These are phyloP conservation scores for Benitochromis conjunctus DNA, from an alignment of 2,113 vertebrate species.

Conservation along the genomic window DNA sequence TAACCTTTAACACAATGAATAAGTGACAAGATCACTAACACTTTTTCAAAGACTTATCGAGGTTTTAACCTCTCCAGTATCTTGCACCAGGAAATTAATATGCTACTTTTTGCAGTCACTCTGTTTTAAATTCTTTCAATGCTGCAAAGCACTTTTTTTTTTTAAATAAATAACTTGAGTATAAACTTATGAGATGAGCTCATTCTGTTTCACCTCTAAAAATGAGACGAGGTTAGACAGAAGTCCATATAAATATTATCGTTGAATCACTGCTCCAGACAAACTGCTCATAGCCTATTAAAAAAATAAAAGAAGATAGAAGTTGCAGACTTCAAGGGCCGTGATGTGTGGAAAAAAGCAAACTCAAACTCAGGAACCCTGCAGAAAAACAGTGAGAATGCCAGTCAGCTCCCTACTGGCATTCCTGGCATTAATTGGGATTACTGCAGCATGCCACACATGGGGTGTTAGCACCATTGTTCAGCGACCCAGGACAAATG, in stretches of 20 bases:
- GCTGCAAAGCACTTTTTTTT: neutral
- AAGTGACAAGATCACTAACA: neutral
- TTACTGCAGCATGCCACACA: constrained; percentile 35
- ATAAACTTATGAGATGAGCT: neutral
- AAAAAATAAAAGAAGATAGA: neutral
- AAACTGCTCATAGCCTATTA: neutral
- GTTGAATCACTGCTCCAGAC: neutral
- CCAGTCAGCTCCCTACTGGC: constrained; percentile 24
- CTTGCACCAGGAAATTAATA: rapidly evolving
- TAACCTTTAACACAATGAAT: neutral
- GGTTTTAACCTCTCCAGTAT: neutral
- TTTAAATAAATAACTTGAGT: neutral
- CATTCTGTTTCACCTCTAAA: neutral
- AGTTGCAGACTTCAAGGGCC: neutral
- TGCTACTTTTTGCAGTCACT: neutral
- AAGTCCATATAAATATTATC: neutral
- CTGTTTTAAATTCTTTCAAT: rapidly evolving
- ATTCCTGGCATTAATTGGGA: constrained; percentile 53
- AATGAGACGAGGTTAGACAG: neutral
- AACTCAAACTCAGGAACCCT: neutral
- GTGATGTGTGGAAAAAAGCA: neutral
- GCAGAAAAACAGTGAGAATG: neutral
- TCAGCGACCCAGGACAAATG: neutral
- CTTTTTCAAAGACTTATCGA: rapidly evolving
- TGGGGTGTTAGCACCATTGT: constrained; percentile 38